phyloP scores from a whole-genome alignment of 2,113 vertebrate species.

The Pao palembangensis region DNA sequence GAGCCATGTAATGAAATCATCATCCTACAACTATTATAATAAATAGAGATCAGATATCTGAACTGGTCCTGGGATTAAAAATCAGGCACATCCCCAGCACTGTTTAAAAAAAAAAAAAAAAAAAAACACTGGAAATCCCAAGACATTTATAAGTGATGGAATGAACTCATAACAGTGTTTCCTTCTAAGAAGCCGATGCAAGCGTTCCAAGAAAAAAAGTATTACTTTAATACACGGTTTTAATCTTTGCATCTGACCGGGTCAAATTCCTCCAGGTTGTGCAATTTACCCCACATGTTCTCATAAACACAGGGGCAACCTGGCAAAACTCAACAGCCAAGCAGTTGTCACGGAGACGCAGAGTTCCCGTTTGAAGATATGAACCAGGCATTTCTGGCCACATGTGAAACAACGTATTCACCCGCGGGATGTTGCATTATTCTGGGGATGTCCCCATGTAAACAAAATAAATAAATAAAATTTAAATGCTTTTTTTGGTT shows the following conservation, averaged over 20 bases:
- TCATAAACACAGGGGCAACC: constrained; percentile 41
- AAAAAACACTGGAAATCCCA: constrained; percentile 33
- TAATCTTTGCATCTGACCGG: constrained; percentile 67
- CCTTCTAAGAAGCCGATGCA: constrained; percentile 28
- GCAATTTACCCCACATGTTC: constrained; percentile 60
- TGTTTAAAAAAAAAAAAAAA: constrained; percentile 11
- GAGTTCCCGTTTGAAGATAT: constrained; percentile 46
- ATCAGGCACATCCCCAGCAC: too few species aligned
- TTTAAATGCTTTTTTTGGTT: too few species aligned
- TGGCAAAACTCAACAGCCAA: constrained; percentile 48
- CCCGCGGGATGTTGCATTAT: constrained; percentile 16
- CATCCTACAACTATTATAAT: too few species aligned
- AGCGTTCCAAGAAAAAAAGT: constrained; percentile 33
- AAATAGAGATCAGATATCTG: too few species aligned
- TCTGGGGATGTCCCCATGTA: neutral
- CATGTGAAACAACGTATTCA: constrained; percentile 32
- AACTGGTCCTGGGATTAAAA: too few species aligned
- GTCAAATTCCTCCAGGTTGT: constrained; percentile 70
- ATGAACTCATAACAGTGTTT: constrained; percentile 51
- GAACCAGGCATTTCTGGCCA: constrained; percentile 37
- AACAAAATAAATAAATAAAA: too few species aligned
- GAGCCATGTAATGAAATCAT: too few species aligned
- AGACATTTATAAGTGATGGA: constrained; percentile 44
- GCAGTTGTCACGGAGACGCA: constrained; percentile 37
- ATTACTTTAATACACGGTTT: constrained; percentile 52